A percentile compares a stretch with the other conserved stretches of the same genome.
Evolutionary conservation across 2,113 vertebrate species (phyloP).

Genomic region (Chascanopsetta lugubris): DNA sequence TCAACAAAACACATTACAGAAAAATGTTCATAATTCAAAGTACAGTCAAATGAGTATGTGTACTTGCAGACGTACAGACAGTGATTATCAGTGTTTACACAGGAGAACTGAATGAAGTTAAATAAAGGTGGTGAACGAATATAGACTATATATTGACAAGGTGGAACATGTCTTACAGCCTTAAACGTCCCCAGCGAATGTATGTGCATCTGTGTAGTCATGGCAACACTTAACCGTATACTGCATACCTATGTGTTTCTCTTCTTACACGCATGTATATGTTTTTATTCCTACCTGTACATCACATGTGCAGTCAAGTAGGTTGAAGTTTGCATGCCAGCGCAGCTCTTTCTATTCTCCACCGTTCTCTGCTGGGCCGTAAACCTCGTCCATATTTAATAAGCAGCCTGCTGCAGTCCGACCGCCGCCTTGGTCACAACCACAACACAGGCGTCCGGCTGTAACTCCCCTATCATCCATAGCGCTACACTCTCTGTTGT

Average conservation of each 20-base stretch:
- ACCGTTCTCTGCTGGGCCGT: slow-evolving; percentile 25
- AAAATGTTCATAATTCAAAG: no score
- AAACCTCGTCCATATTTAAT: slow-evolving; percentile 63
- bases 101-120: not conserved
- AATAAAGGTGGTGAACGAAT: not conserved
- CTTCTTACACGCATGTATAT: not conserved
- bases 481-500: not conserved
- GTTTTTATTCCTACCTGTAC: slow-evolving; percentile 13
- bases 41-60: no score
- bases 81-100: no score
- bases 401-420: slow-evolving; percentile 22
- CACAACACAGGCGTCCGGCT: slow-evolving; percentile 5
- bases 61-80: no score
- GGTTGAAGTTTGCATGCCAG: slow-evolving; percentile 42
- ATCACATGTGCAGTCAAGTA: slow-evolving; percentile 43
- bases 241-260: not conserved
- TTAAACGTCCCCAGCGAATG: not conserved
- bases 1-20: no score
- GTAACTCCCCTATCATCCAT: not conserved
- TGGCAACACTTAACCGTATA: not conserved
- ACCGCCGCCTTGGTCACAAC: slow-evolving; percentile 14
- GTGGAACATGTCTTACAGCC: not conserved
- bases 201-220: not conserved
- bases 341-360: not conserved
- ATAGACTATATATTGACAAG: not conserved